Evolutionary conservation across 2,888 invertebrate genomes (phyloP).

Genomic region (Arrhopalites spinosus): DNA sequence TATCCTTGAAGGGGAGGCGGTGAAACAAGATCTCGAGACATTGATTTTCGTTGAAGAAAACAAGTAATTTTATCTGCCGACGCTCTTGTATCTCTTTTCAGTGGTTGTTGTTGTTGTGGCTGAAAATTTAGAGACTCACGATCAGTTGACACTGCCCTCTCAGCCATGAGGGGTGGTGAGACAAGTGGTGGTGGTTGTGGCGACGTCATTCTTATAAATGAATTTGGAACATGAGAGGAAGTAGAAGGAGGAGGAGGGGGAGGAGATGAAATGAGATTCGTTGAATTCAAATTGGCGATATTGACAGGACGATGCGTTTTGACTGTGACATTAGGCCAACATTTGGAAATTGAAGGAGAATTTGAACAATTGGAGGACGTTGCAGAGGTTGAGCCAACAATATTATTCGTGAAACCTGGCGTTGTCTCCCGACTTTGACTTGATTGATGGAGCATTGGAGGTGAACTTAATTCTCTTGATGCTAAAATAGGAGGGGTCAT

Average conservation of each 20-base stretch:
- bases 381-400: background rate
- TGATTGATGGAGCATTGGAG: background rate
- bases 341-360: conserved; percentile 43
- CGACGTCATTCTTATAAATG: background rate
- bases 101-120: conserved; percentile 1
- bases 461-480: conserved; percentile 23
- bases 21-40: conserved; percentile 34
- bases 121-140: background rate
- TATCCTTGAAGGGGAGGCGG: conserved; percentile 10
- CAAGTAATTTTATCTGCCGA: conserved; percentile 53
- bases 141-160: background rate
- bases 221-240: background rate
- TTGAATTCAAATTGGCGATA: conserved; percentile 34
- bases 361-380: background rate
- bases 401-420: background rate
- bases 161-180: conserved; percentile 5
- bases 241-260: too few species aligned
- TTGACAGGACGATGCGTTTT: conserved; percentile 48
- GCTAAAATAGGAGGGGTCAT: too few species aligned
- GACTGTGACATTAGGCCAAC: conserved; percentile 45
- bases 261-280: conserved; percentile 33
- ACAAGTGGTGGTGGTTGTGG: background rate
- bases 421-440: background rate
- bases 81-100: conserved; percentile 42
- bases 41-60: conserved; percentile 50